Evolutionary conservation across 2,888 invertebrate genomes (phyloP), one percentile per base, ranked within the genome.

Genomic region (Catocala nupta): DNA sequence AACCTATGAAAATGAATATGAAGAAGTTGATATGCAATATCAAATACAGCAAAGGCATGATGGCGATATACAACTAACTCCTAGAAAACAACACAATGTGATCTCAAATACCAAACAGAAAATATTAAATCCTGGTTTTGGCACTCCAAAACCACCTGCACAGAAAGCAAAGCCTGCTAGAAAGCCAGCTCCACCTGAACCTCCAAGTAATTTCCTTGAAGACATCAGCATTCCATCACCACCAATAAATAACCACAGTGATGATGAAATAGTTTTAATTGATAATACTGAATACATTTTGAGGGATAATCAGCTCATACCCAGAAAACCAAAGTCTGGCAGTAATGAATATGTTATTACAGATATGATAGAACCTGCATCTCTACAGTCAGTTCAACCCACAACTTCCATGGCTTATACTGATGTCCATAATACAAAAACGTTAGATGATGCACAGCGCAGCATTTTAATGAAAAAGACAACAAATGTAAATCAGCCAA

Each of bases 201-300:
- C 81, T 53, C 77, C 80, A 49, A 81, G 66, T 75, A 87, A 90
- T 59, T 83, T 77, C 63, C 68, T 82, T 67, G 85, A 85, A 78
- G 84, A 88, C 53, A 71, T 72, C 0, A 73, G 73, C 68, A 69
- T 75, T 50, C 59, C 76, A 54, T 67, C 76, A 50, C 53, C 59
- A 61, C 68, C 77, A 55, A 66, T 3, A 33, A 33, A 55, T 16
- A 16, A 54, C 25, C 50, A 75, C 50, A 77, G 70, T 61, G 74
- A 78, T 44, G 74, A 82, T 68, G 90, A 91, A 76, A 84, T 91
- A 71, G 87, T 96, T 49, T 89, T 96, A 16, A 90, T 96, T 64
- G 96, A 96, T 75, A 95, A 96, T 49, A 94, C 92, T 78, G 95
- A 96, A 84, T 96, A 95, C 77, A 90, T 96, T 63, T 83, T 95